Conservation (phyloP, 2,797 vertebrate species). For the Acomys russatus region DNA sequence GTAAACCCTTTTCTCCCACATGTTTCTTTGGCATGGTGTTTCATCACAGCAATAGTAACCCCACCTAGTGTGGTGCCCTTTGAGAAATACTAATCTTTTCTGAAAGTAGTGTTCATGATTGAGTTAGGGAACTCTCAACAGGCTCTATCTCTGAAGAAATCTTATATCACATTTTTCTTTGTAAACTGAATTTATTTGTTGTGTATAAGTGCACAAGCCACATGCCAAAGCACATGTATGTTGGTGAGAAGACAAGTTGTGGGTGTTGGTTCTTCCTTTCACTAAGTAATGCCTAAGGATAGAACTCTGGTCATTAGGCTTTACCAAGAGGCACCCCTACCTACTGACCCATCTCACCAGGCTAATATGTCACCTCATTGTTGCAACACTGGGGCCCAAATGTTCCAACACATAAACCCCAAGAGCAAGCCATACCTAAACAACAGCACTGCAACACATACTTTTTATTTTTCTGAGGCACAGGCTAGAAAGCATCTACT, state of each 20-base stretch:
- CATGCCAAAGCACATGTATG: not conserved
- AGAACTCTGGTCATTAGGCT: not conserved
- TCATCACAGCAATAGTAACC: not conserved
- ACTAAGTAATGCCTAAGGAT: not conserved
- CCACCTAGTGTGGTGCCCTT: not conserved
- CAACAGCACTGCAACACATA: not conserved
- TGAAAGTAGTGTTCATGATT: not conserved
- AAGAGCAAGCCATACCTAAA: not conserved
- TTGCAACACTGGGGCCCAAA: not conserved
- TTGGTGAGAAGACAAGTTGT: not conserved
- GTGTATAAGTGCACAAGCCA: not conserved
- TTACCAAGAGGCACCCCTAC: not conserved
- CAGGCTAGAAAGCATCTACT: not conserved
- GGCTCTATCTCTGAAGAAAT: not conserved
- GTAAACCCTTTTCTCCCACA: not conserved
- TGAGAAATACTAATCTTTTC: not conserved
- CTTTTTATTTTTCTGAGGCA: not conserved
- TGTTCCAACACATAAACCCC: no score
- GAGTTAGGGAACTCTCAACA: not conserved
- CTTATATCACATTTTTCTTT: not conserved
- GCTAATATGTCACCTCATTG: not conserved
- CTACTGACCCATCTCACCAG: not conserved
- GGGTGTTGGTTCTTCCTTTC: not conserved
- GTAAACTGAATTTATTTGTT: not conserved
- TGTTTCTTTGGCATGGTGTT: not conserved